Base-by-base conservation (phyloP, 1,140 invertebrate species). In the Pentalonia nigronervosa region DNA sequence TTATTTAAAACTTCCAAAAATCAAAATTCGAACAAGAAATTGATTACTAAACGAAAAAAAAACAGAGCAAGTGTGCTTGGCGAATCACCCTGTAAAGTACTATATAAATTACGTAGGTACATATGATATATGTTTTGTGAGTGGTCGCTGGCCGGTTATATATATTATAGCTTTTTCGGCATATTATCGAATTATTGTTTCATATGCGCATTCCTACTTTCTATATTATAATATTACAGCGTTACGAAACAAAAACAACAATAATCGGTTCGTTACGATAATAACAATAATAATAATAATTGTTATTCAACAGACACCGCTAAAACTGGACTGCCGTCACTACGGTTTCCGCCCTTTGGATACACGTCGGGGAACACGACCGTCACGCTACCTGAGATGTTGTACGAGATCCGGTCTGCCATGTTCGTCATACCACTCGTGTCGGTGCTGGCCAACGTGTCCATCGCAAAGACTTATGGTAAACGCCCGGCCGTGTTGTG, bases 401-500 rank as follows among this genome's bases (percentile, higher is more conserved):
- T 97, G 30, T 94, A 95, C 3, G 96, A 97, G 94, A 95, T 97
- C 25, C 96, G 97, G 25, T 95, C 96, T 9, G 97, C 97, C 3
- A 95, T 98, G 36, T 94, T 97, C n/a, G 96, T 98, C 0, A 95
- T 97, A 47, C 97, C 97, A 25, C 94, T 98, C 2, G 96, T 98
- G 20, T 96, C 97, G 30, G 96, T 98, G 76, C 95, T 98, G 84
- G 97, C 97, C 48, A 97, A 97, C 94, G 96, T 98, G 20, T 97
- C 97, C 3, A 98, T 98, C 93, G 97, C 97, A 6, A 98, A 98
- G 95, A 96, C 97, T 91, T 98, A 97, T 94, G 96, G 97, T 97
- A 95, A 96, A 95, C n/a, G 17, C 4, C 41, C 41, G 41, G 41
- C 41, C 11, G 17, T 17, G 60, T 67, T 14, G 4, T 67, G 30